phyloP scores from a whole-genome alignment of 2,113 vertebrate species.

The Irena cyanogastra region DNA sequence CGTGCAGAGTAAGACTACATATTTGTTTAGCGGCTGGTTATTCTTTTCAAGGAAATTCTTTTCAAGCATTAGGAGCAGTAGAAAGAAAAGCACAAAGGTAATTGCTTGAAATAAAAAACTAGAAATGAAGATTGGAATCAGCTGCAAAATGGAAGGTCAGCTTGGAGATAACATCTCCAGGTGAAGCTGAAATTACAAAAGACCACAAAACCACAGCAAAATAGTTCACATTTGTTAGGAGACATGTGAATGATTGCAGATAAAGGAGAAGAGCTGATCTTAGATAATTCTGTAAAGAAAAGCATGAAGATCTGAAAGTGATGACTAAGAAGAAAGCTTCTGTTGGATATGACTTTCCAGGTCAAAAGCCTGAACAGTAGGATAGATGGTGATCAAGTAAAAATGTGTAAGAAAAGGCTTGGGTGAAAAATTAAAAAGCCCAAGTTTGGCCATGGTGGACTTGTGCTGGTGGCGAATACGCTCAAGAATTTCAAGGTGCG shows the following conservation, averaged over 20 bases:
- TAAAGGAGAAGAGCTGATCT: not conserved
- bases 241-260: not conserved
- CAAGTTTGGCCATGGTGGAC: not conserved
- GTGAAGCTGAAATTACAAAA: not conserved
- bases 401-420: not conserved
- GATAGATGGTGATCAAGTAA: not conserved
- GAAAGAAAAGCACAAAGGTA: not conserved
- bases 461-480: not conserved
- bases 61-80: not conserved
- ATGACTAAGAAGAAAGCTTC: not conserved
- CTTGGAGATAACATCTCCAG: not conserved
- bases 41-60: not conserved
- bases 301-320: not conserved
- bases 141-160: not conserved
- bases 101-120: not conserved
- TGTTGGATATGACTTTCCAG: not conserved
- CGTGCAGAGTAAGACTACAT: not conserved
- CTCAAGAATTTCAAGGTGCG: not conserved
- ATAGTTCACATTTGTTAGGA: not conserved
- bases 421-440: not conserved
- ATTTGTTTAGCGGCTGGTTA: not conserved
- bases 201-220: not conserved
- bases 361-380: not conserved
- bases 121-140: not conserved
- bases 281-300: not conserved